phyloP scores from a whole-genome alignment of 1,140 invertebrate species.

The Pachypsylla venusta region DNA sequence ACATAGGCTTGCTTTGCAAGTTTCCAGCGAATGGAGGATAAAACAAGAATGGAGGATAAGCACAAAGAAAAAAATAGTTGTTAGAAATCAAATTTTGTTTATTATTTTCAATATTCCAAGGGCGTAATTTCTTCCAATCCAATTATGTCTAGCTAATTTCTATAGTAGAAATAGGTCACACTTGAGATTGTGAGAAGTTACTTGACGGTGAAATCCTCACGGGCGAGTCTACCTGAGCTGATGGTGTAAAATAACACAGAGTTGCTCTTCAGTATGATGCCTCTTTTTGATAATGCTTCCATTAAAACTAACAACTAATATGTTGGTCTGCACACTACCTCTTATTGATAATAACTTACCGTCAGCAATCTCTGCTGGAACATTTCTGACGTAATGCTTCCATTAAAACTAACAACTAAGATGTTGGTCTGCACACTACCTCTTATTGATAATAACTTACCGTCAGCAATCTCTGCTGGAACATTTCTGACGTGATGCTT shows the following conservation, averaged over 20 bases:
- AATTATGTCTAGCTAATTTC: no score
- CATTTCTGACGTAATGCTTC: slow-evolving; percentile 34
- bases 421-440: slow-evolving; percentile 60
- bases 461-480: slow-evolving; percentile 38
- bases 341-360: slow-evolving; percentile 31
- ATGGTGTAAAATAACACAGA: no score
- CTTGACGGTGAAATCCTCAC: no score
- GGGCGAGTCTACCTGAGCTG: no score
- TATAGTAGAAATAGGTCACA: no score
- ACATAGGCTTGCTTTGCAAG: not conserved
- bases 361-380: slow-evolving; percentile 39
- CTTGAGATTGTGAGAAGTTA: no score
- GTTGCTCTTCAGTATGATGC: no score
- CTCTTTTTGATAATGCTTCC: slow-evolving; percentile 34
- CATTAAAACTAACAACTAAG: slow-evolving; percentile 45
- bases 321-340: slow-evolving; percentile 57
- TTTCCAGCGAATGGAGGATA: slow-evolving; percentile 9
- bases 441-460: slow-evolving; percentile 32
- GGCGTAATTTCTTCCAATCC: no score
- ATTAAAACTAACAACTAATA: slow-evolving; percentile 49
- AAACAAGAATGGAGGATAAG: slow-evolving; percentile 9
- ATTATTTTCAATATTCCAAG: no score
- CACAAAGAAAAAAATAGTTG: no score
- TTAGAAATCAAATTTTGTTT: no score
- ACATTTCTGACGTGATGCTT: slow-evolving; percentile 35